Percentiles rank a stretch among this genome's conserved stretches.
Conservation (phyloP, 2,797 vertebrate species). For the Protonibea diacanthus region DNA sequence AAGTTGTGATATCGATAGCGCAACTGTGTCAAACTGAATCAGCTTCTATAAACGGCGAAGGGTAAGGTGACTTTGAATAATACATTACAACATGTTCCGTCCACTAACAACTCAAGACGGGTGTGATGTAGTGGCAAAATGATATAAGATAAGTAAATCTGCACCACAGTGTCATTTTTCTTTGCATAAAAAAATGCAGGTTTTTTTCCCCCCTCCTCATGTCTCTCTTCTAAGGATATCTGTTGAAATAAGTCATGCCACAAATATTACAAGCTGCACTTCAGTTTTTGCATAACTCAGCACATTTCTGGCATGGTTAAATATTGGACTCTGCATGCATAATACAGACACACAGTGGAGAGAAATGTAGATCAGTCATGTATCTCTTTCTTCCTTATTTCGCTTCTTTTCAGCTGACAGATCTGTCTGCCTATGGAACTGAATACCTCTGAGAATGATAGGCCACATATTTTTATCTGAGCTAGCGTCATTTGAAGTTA, state of each 20-base stretch:
- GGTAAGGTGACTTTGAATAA: constrained; percentile 58
- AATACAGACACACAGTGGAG: constrained; percentile 33
- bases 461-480: constrained; percentile 39
- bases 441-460: constrained; percentile 27
- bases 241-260: constrained; percentile 63
- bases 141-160: constrained; percentile 44
- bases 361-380: constrained; percentile 49
- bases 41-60: constrained; percentile 27
- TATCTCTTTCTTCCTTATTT: constrained; percentile 36
- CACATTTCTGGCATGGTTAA: constrained; percentile 59
- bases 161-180: constrained; percentile 25
- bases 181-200: constrained; percentile 40
- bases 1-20: constrained; percentile 35
- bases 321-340: constrained; percentile 55
- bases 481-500: constrained; percentile 26
- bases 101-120: constrained; percentile 4
- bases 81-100: constrained; percentile 30
- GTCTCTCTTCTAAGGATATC: constrained; percentile 35
- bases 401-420: constrained; percentile 24
- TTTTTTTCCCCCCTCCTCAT: constrained; percentile 9
- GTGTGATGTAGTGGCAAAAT: constrained; percentile 3
- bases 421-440: constrained; percentile 29
- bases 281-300: constrained; percentile 53
- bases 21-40: constrained; percentile 49
- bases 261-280: constrained; percentile 39